Base-by-base conservation (phyloP, 2,797 vertebrate species). In the Darevskia mixta region DNA sequence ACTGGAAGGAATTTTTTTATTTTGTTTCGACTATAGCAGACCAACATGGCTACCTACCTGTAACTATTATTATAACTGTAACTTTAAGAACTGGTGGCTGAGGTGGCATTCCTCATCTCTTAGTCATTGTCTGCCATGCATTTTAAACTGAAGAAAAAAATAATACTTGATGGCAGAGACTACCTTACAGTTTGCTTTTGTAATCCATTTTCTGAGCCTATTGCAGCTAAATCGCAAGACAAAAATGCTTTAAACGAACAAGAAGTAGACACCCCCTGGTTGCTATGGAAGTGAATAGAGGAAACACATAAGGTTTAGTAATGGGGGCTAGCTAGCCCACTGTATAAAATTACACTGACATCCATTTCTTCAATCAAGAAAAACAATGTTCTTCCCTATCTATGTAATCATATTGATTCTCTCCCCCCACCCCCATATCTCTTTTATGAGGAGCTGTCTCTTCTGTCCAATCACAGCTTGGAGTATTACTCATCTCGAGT, bases 321-420 rank as follows among this genome's bases (percentile, higher is more conserved):
- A 83, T 58, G 13, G 17, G 29, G 23, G 69, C 67, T 72, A 79
- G 76, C 76, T 27, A 18, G 29, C 32, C 45, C 3, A 2, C 45
- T 32, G 29, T 79, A 83, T 84, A 66, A 88, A 84, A 84, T 79
- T 71, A 84, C 76, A n/a, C 75, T 18, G 49, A 71, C 76, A 79
- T 84, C 64, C 76, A 71, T 75, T 72, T 84, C 75, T 84, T 76
- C 78, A 80, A 80, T 89, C 67, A 81, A 76, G 79, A 49, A 75
- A 89, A 80, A 66, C 45, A 84, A 72, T 81, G 72, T 80, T 61
- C 69, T 85, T 86, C 45, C 55, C 43, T 11, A 23, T 38, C 25
- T 25, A 8, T 35, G 69, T 75, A 86, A 86, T 86, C 69, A 18
- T 81, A 89, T 89, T 81, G 83, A 89, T 82, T 72, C 11, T 3